Conservation (phyloP, 2,797 vertebrate species). For the Takifugu ocellatus region DNA sequence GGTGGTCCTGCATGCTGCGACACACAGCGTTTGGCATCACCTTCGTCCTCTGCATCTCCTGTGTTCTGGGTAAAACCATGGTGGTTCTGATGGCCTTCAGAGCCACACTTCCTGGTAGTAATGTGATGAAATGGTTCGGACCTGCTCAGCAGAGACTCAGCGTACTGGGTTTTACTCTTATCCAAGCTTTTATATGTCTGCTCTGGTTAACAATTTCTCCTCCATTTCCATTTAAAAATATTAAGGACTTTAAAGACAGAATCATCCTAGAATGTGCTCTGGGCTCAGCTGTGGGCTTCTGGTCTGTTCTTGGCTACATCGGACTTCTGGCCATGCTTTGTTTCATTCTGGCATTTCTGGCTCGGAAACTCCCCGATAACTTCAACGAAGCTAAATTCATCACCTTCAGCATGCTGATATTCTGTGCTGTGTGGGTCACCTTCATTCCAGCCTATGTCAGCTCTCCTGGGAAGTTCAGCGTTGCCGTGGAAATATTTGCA, state of each 20-base stretch:
- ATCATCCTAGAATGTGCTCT: slow-evolving; percentile 70
- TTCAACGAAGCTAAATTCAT: slow-evolving; percentile 71
- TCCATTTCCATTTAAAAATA: slow-evolving; percentile 44
- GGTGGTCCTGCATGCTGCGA: slow-evolving; percentile 67
- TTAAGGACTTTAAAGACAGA: slow-evolving; percentile 26
- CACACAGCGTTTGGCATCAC: slow-evolving; percentile 65
- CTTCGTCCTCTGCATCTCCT: slow-evolving; percentile 66
- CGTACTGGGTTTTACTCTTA: slow-evolving; percentile 58
- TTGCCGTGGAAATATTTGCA: slow-evolving; percentile 72
- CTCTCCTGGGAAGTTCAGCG: slow-evolving; percentile 69
- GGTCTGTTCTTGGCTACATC: slow-evolving; percentile 62
- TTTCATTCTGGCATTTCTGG: slow-evolving; percentile 52
- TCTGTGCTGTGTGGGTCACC: slow-evolving; percentile 70
- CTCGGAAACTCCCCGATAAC: slow-evolving; percentile 63
- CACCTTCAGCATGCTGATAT: slow-evolving; percentile 73
- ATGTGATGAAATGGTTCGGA: slow-evolving; percentile 71
- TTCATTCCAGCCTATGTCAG: slow-evolving; percentile 72
- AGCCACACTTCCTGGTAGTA: slow-evolving; percentile 61
- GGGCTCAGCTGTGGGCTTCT: slow-evolving; percentile 62
- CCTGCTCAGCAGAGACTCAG: slow-evolving; percentile 64
- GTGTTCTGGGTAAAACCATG: slow-evolving; percentile 65
- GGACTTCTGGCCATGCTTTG: slow-evolving; percentile 21
- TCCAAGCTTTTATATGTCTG: slow-evolving; percentile 65
- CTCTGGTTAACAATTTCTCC: slow-evolving; percentile 54
- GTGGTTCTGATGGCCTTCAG: slow-evolving; percentile 69